Evolutionary conservation across 2,888 invertebrate genomes (phyloP).

Genomic region (Stratiomys singularior): DNA sequence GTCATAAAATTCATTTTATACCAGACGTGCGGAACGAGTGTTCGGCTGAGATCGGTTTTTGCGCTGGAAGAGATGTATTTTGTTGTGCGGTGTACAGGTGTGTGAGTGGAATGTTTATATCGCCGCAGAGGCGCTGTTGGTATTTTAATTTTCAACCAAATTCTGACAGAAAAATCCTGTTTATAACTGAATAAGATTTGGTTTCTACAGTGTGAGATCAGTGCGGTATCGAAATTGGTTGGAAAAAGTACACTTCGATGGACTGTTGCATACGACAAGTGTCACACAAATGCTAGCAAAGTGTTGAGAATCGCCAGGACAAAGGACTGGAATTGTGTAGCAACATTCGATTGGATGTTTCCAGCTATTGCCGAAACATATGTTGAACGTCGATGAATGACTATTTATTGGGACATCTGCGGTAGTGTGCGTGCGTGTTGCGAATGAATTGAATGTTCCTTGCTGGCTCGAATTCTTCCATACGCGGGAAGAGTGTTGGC

Average conservation of each 20-base stretch:
- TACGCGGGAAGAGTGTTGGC: no score
- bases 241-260: no score
- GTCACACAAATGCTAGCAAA: neutral
- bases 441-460: conserved; percentile 16
- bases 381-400: conserved; percentile 25
- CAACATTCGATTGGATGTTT: neutral
- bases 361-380: conserved; percentile 21
- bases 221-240: no score
- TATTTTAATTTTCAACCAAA: neutral
- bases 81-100: neutral
- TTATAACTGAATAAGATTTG: neutral
- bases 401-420: neutral
- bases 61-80: conserved; percentile 3
- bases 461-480: neutral
- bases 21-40: neutral
- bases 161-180: neutral
- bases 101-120: conserved; percentile 10
- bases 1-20: conserved; percentile 28
- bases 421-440: conserved; percentile 17
- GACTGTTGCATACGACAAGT: neutral
- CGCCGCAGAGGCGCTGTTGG: neutral
- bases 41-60: neutral
- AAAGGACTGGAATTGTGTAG: conserved; percentile 39
- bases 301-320: conserved; percentile 2
- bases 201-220: no score